A percentile compares a stretch with the other conserved stretches of the same genome.
phyloP scores from a whole-genome alignment of 2,888 invertebrate genomes.

The Microctonus hyperodae region DNA sequence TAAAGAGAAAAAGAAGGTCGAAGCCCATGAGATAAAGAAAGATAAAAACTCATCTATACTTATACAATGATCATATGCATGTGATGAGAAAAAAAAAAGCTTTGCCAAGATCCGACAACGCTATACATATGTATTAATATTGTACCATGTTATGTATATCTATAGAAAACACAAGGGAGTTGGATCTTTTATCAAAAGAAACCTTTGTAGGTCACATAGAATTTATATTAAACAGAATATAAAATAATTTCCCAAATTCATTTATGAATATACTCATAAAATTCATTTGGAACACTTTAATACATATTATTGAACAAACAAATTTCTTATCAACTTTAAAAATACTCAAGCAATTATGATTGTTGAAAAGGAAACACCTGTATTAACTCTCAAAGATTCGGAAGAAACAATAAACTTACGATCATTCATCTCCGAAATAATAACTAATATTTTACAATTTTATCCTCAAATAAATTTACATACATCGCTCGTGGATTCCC shows the following conservation, averaged over 20 bases:
- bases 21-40: background rate
- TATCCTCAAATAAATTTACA: too few species aligned
- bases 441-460: slow-evolving; percentile 27
- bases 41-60: background rate
- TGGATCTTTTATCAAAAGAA: background rate
- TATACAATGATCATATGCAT: background rate
- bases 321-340: background rate
- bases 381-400: background rate
- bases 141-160: background rate
- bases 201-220: slow-evolving; percentile 3
- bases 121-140: background rate
- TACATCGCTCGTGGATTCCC: too few species aligned
- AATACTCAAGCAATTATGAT: background rate
- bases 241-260: background rate
- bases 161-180: background rate
- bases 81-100: background rate
- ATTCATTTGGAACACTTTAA: too few species aligned
- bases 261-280: background rate
- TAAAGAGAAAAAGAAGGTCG: slow-evolving; percentile 35
- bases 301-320: background rate
- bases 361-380: background rate
- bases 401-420: background rate
- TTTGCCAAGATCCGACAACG: background rate
- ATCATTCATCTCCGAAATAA: slow-evolving; percentile 29
- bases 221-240: background rate